These are phyloP conservation scores for Phytoseiulus persimilis DNA, from an alignment of 2,888 invertebrate genomes.

Conservation along the genomic window DNA sequence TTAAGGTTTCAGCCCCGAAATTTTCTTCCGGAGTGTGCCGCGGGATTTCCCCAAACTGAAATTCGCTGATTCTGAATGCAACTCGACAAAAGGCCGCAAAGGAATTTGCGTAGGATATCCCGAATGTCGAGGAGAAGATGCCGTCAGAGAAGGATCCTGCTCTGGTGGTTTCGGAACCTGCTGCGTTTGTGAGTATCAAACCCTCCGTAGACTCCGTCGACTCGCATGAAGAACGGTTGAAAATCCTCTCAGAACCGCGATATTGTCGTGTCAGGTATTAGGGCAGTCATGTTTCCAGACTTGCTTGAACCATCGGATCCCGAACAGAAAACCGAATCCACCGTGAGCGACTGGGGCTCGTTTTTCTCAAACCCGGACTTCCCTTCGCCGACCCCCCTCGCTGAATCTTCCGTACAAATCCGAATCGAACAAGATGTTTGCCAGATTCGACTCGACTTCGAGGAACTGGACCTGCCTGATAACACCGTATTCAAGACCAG, in stretches of 20 bases:
- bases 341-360: neutral
- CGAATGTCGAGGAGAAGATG: neutral
- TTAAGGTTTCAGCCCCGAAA: neutral
- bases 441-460: conserved; percentile 27
- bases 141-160: conserved; percentile 19
- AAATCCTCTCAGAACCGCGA: too few relatives aligned
- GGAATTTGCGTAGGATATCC: conserved; percentile 22
- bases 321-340: neutral
- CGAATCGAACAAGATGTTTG: neutral
- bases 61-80: conserved; percentile 15
- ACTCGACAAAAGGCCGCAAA: neutral
- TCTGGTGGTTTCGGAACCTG: conserved; percentile 8
- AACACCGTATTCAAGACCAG: neutral
- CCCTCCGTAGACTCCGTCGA: too few relatives aligned
- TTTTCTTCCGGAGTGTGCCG: neutral
- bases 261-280: neutral
- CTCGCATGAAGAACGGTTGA: too few relatives aligned
- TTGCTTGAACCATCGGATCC: neutral
- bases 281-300: neutral
- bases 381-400: neutral
- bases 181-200: neutral
- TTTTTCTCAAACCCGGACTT: neutral
- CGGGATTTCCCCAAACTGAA: conserved; percentile 18
- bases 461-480: neutral
- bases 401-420: neutral